phyloP scores from a whole-genome alignment of 2,888 invertebrate species.

The Choreutis nemorana region DNA sequence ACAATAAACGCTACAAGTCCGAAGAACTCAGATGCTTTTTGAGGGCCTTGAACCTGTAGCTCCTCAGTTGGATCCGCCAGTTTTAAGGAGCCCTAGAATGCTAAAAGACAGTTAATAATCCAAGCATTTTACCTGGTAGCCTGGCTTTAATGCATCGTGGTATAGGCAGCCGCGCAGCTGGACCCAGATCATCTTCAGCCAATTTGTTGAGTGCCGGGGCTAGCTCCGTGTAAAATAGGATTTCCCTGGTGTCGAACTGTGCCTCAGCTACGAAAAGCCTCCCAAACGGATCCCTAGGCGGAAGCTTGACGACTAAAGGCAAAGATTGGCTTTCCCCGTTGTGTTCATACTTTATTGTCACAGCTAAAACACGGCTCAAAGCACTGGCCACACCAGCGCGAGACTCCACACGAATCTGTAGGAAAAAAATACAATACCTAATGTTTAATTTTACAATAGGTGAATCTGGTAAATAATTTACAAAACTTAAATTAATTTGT shows the following conservation, averaged over 20 bases:
- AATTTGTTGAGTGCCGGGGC: slow-evolving; percentile 76
- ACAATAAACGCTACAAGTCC: too few species aligned
- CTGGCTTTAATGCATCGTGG: slow-evolving; percentile 74
- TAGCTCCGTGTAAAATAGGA: slow-evolving; percentile 83
- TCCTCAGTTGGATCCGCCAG: too few species aligned
- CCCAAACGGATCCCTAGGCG: slow-evolving; percentile 82
- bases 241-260: slow-evolving; percentile 83
- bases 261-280: slow-evolving; percentile 83
- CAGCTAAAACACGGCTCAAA: slow-evolving; percentile 80
- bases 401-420: slow-evolving; percentile 45
- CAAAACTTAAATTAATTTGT: too few species aligned
- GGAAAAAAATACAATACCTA: slow-evolving; percentile 5
- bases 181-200: slow-evolving; percentile 64
- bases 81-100: too few species aligned
- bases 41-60: too few species aligned
- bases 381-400: slow-evolving; percentile 75
- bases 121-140: slow-evolving; percentile 70
- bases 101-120: too few species aligned
- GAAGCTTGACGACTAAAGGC: slow-evolving; percentile 75
- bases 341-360: slow-evolving; percentile 71
- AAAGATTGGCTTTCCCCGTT: slow-evolving; percentile 35
- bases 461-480: too few species aligned
- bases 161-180: slow-evolving; percentile 49
- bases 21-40: too few species aligned
- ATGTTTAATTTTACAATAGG: background rate